Conservation (phyloP, 2,888 invertebrate genomes). For the Hypena proboscidalis region DNA sequence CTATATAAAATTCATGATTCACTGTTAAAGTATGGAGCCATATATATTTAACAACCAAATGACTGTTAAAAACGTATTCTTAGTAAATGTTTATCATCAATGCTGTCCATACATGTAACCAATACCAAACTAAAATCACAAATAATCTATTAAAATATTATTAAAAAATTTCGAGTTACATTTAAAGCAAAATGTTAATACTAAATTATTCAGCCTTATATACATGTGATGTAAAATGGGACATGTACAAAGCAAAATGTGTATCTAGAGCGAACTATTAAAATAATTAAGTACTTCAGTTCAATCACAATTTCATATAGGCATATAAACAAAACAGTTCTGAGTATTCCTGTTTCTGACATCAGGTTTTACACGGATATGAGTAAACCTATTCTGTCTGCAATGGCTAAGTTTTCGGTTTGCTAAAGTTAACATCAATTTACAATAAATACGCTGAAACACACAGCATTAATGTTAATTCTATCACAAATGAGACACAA, state of each 20-base stretch:
- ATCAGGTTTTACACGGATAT: constrained; percentile 18
- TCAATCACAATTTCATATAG: constrained; percentile 64
- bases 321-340: constrained; percentile 40
- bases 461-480: constrained; percentile 23
- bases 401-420: constrained; percentile 1
- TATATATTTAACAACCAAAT: no score
- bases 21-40: no score
- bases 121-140: constrained; percentile 24
- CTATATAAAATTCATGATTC: not conserved
- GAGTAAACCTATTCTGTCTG: not conserved
- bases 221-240: constrained; percentile 64
- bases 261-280: constrained; percentile 51
- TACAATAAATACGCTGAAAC: constrained; percentile 7
- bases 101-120: constrained; percentile 8
- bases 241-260: constrained; percentile 56
- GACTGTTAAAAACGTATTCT: not conserved
- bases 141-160: constrained; percentile 20
- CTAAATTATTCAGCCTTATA: constrained; percentile 70
- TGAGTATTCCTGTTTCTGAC: constrained; percentile 44
- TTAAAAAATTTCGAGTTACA: constrained; percentile 24
- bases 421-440: constrained; percentile 5
- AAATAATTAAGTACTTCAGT: constrained; percentile 71
- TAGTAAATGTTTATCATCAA: constrained; percentile 14
- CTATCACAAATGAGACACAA: constrained; percentile 28
- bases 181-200: constrained; percentile 56